Conservation (phyloP, 2,888 invertebrate genomes). For the Eudasyphora cyanicolor region DNA sequence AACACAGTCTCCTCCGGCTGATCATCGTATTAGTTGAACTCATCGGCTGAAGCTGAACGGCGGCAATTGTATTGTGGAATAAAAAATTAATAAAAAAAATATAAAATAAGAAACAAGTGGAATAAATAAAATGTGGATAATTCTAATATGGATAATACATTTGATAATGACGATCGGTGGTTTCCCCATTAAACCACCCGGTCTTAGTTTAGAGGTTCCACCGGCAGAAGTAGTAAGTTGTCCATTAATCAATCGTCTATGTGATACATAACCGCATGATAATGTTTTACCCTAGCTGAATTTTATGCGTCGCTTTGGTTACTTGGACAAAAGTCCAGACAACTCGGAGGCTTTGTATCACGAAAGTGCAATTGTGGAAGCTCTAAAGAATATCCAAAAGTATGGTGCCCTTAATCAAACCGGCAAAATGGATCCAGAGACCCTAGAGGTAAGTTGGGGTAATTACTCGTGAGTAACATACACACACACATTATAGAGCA, state of each 20-base stretch:
- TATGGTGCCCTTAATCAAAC: constrained; percentile 87
- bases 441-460: constrained; percentile 81
- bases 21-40: constrained; percentile 41
- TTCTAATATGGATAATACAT: background rate
- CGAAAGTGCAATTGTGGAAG: constrained; percentile 83
- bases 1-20: constrained; percentile 31
- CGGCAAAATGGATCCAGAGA: constrained; percentile 84
- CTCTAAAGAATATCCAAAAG: constrained; percentile 85
- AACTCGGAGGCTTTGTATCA: constrained; percentile 84
- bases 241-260: background rate
- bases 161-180: background rate
- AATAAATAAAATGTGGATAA: constrained; percentile 46
- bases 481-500: background rate
- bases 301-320: constrained; percentile 87
- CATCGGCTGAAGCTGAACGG: constrained; percentile 6
- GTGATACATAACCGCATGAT: background rate
- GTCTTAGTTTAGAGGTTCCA: constrained; percentile 67
- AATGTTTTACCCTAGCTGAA: constrained; percentile 80
- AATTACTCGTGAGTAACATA: constrained; percentile 13
- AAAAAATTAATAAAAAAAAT: background rate
- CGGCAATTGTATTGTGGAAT: background rate
- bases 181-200: constrained; percentile 16
- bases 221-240: constrained; percentile 70
- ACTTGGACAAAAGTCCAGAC: constrained; percentile 81
- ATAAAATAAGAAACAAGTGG: background rate